Evolutionary conservation across 2,797 vertebrate species (phyloP), one percentile per base, ranked within the genome.

Genomic region (Micrastur ruficollis): DNA sequence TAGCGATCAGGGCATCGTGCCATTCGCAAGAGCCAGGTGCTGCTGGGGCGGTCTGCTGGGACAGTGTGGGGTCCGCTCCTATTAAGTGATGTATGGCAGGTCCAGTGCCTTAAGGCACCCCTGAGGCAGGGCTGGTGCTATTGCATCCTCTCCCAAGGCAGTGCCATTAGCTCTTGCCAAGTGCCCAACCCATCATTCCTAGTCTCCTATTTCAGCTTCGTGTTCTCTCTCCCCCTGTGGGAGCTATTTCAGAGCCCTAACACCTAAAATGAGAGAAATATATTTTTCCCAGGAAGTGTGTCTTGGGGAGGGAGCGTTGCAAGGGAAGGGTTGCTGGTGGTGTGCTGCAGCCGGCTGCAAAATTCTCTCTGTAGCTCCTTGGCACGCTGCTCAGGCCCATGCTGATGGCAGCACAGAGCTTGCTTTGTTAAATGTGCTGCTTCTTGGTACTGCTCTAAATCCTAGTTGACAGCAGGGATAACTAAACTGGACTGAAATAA

Each of bases 401-500:
- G 66, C 86, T 84, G 81, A 79, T 74, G 89, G 67, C 87, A 88
- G 86, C 76, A 81, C 86, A 95, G 62, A 58, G 53, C 86, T 78
- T 2, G 1, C 90, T 89, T 67, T 81, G 70, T 76, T 86, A 27
- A 66, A 59, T 8, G 42, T 81, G 49, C 92, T 42, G 31, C 73
- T 90, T 68, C 70, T 83, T 62, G 79, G 23, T 63, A 22, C 80
- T 47, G 80, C 76, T 79, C 82, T 92, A 52, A 89, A 93, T 75
- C 2, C 4, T 32, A 36, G 73, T 13, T 92, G 95, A 75, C 93
- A 81, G 66, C 8, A 2, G 74, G 66, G 70, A 62, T 55, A 86
- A 59, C 95, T 62, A 81, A 94, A 84, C 34, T 81, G 62, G 90
- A 31, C 80, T 89, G 83, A 79, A 93, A 90, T 90, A 79, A 82